Evolutionary conservation across 2,888 invertebrate genomes (phyloP), one percentile per base, ranked within the genome.

Genomic region (Urechis unicinctus): DNA sequence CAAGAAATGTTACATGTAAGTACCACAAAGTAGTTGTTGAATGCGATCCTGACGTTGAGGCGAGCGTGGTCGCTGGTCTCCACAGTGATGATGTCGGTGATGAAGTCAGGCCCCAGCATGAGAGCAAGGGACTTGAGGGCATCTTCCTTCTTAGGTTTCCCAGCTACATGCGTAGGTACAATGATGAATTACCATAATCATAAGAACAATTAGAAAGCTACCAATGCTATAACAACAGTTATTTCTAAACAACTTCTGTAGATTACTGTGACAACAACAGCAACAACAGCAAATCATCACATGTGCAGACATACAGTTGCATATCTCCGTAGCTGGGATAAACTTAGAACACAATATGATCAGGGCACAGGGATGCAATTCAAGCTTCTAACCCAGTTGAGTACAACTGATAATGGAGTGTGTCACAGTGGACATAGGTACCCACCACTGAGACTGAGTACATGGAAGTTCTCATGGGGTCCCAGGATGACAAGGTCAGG

Each of bases 21-120:
- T 63, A 71, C 73, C 66, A 70, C 68, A 68, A 73, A 73, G 56
- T 71, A 65, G 52, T 72, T 72, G 52, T 73, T 71, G 57, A 73
- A 71, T 17, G 71, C 68, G 9, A 73, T 50, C 50, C 66, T 63
- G 41, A 72, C 49, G 47, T 65, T 61, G 2, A 74, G 65, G 53
- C 73, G 61, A 1, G 74, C 74, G 65, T 74, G 74, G 51, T 74
- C 74, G 24, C 68, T 65, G 26, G 73, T 74, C 57, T 74, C 74
- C 43, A 74, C 73, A 69, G 70, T 70, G 41, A 74, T 55, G 30
- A 71, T 67, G 56, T 74, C 73, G 29, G 72, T 68, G 50, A 72
- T 73, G 52, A 73, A 74, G 55, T 74, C 74, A 5, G 74, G 74
- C 3, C 74, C 74, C 42, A 74, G 61, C 71, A 74, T 69, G 48